phyloP scores from a whole-genome alignment of 2,888 invertebrate genomes.

The Lepidochitona cinerea region DNA sequence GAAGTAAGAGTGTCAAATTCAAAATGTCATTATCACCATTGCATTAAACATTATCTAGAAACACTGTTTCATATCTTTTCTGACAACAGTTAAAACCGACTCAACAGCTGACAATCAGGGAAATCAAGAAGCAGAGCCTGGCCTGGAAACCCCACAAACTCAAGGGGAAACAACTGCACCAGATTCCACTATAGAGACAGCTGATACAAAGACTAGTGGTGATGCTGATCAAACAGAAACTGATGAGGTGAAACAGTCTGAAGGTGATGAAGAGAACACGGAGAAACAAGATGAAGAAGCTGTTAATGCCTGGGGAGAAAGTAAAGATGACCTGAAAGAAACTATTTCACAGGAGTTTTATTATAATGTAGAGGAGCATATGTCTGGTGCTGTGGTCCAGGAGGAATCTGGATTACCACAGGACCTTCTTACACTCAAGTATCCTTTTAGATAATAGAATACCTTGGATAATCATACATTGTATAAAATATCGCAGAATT shows the following conservation, averaged over 20 bases:
- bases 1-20: too few species aligned
- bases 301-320: slow-evolving; percentile 5
- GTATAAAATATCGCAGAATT: too few species aligned
- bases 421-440: slow-evolving; percentile 61
- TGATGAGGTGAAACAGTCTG: not conserved
- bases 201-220: too few species aligned
- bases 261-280: not conserved
- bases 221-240: not conserved
- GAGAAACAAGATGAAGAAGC: not conserved
- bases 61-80: too few species aligned
- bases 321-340: not conserved
- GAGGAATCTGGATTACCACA: slow-evolving; percentile 64
- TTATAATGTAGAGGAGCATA: slow-evolving; percentile 61
- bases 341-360: slow-evolving; percentile 65
- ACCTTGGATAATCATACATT: too few species aligned
- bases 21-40: too few species aligned
- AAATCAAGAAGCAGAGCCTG: slow-evolving; percentile 2
- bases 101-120: slow-evolving; percentile 4
- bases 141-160: not conserved
- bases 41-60: too few species aligned
- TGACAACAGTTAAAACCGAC: too few species aligned
- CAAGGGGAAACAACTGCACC: not conserved
- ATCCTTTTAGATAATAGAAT: too few species aligned
- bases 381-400: slow-evolving; percentile 57
- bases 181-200: too few species aligned